Percentiles rank a stretch among this genome's conserved stretches.
Conservation (phyloP, 2,797 vertebrate genomes). For the Pseudochromis fuscus region DNA sequence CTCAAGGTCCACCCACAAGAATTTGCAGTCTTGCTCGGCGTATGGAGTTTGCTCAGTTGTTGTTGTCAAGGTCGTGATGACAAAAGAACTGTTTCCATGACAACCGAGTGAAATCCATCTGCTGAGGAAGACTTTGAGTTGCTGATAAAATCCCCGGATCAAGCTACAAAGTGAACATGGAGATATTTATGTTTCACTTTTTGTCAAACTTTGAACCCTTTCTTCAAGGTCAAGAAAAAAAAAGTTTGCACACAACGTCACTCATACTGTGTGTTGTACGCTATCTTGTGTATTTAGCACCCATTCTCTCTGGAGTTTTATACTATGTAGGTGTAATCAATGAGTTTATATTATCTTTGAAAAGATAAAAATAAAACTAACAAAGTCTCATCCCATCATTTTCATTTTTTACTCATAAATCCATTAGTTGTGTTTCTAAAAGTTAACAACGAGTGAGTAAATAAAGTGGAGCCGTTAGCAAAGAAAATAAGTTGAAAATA, state of each 20-base stretch:
- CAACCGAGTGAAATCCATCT: conserved; percentile 26
- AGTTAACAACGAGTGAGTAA: too few species aligned
- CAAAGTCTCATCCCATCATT: too few species aligned
- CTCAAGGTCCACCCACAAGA: neutral
- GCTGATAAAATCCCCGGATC: neutral
- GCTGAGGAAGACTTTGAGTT: conserved; percentile 7
- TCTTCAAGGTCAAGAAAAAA: neutral
- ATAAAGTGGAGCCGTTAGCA: neutral
- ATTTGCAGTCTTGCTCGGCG: neutral
- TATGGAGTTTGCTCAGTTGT: conserved; percentile 2
- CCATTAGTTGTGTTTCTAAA: too few species aligned
- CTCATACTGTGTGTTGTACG: neutral
- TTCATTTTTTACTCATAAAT: neutral
- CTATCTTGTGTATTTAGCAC: neutral
- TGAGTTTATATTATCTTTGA: too few species aligned
- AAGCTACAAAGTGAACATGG: conserved; percentile 5
- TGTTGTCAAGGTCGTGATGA: conserved; percentile 8
- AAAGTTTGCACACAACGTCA: too few species aligned
- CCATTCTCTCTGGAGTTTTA: neutral
- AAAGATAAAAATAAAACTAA: too few species aligned
- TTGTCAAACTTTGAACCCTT: neutral
- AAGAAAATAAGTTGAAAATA: neutral
- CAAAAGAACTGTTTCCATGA: conserved; percentile 33
- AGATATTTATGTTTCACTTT: neutral
- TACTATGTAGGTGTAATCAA: too few species aligned